phyloP scores from a whole-genome alignment of 2,797 vertebrate species.

The Schizopygopsis pylzovi region DNA sequence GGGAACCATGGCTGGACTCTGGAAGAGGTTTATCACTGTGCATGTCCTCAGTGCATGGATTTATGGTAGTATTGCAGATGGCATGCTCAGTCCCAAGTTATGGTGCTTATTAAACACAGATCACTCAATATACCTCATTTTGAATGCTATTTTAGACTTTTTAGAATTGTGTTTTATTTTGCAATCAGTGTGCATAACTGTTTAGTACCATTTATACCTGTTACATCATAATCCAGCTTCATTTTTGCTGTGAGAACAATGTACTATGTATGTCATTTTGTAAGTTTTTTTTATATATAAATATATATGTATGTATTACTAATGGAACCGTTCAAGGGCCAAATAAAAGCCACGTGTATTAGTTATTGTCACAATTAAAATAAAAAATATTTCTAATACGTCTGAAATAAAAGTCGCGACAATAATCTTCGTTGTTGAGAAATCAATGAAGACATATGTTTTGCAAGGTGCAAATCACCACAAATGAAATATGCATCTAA shows the following conservation, averaged over 20 bases:
- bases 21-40: constrained; percentile 36
- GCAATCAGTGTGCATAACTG: constrained; percentile 12
- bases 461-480: background rate
- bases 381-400: background rate
- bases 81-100: constrained; percentile 41
- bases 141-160: constrained; percentile 41
- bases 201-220: constrained; percentile 27
- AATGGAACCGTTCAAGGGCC: constrained; percentile 3
- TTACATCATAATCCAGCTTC: constrained; percentile 22
- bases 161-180: constrained; percentile 31
- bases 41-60: constrained; percentile 33
- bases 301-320: constrained; percentile 11
- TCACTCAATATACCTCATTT: constrained; percentile 50
- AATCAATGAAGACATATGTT: background rate
- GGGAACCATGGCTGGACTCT: constrained; percentile 17
- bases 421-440: background rate
- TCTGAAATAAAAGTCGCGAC: background rate
- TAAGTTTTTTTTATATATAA: constrained; percentile 18
- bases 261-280: constrained; percentile 15
- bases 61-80: constrained; percentile 29
- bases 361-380: background rate
- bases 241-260: constrained; percentile 17
- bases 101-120: constrained; percentile 53
- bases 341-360: constrained; percentile 8
- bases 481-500: background rate